phyloP scores from a whole-genome alignment of 2,888 invertebrate species.

The Perizoma flavofasciatum region DNA sequence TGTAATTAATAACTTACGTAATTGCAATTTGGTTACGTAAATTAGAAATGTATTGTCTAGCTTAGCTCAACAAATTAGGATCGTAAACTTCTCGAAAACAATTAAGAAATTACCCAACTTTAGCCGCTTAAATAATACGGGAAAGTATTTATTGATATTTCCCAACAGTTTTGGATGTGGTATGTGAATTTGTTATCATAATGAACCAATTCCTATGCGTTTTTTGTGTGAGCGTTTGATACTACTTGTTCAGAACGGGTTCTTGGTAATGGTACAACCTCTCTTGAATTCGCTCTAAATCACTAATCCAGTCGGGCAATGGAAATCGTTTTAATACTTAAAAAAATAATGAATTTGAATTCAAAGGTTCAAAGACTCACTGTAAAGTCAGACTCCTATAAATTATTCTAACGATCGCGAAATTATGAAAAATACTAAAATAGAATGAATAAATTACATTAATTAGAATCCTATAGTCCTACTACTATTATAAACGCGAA shows the following conservation, averaged over 20 bases:
- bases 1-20: neutral
- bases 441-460: too few species aligned
- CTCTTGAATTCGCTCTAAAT: constrained; percentile 16
- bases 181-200: constrained; percentile 19
- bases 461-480: too few species aligned
- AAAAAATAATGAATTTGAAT: neutral
- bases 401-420: neutral
- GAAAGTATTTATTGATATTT: too few species aligned
- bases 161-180: neutral
- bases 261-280: constrained; percentile 4
- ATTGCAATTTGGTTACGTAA: constrained; percentile 8
- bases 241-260: constrained; percentile 22
- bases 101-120: constrained; percentile 2
- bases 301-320: constrained; percentile 1
- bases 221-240: constrained; percentile 15
- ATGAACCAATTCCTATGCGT: constrained; percentile 21
- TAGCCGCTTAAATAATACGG: neutral
- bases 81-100: neutral
- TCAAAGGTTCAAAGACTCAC: too few species aligned
- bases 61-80: constrained; percentile 16
- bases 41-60: constrained; percentile 20
- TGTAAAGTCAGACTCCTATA: neutral
- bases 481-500: too few species aligned
- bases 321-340: neutral
- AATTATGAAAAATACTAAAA: too few species aligned